Evolutionary conservation across 2,113 vertebrate species (phyloP).

Genomic region (Theropithecus gelada): DNA sequence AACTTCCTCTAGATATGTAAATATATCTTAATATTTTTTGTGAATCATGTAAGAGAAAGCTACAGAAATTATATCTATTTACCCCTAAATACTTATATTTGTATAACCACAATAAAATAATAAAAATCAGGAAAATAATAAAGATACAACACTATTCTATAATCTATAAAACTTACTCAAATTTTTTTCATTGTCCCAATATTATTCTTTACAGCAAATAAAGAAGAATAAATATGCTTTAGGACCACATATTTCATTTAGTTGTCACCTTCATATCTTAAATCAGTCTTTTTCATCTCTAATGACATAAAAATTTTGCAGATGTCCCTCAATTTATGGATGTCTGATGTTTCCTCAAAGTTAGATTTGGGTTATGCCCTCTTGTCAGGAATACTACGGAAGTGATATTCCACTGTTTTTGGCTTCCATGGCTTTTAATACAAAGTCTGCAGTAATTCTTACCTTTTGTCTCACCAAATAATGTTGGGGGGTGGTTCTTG

Average conservation of each 20-base stretch:
- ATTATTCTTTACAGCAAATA: not conserved
- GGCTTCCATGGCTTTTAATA: not conserved
- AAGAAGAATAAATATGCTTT: not conserved
- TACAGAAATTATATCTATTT: not conserved
- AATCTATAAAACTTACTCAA: not conserved
- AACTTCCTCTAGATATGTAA: not conserved
- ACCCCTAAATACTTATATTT: not conserved
- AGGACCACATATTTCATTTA: not conserved
- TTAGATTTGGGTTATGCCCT: not conserved
- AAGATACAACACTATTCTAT: not conserved
- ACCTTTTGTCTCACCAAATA: not conserved
- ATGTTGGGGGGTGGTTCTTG: not conserved
- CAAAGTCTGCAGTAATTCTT: not conserved
- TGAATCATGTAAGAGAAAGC: not conserved
- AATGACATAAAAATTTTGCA: not conserved
- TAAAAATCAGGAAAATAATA: conserved; percentile 8
- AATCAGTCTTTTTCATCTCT: not conserved
- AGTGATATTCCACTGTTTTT: not conserved
- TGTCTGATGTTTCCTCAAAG: not conserved
- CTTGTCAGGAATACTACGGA: not conserved
- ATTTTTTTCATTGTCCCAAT: not conserved
- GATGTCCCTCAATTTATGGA: not conserved
- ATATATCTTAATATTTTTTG: not conserved
- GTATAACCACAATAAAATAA: not conserved
- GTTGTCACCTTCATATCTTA: not conserved